Evolutionary conservation across 2,113 vertebrate genomes (phyloP).

Genomic region (Mixornis gularis): DNA sequence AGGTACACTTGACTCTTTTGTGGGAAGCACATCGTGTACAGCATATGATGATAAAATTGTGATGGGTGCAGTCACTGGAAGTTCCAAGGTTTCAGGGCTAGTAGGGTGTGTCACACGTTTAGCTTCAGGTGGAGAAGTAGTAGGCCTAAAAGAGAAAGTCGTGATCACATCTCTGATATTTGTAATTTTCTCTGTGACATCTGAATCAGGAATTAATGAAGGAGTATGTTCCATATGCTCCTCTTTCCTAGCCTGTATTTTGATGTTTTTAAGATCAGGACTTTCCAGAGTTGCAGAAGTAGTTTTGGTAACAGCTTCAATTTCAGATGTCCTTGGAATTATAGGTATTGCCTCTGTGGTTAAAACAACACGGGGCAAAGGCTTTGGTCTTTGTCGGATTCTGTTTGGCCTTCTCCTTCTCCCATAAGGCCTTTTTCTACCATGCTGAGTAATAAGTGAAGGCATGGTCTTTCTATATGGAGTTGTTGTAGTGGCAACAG

Average conservation of each 20-base stretch:
- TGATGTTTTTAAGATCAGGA: not conserved
- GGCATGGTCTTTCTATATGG: not conserved
- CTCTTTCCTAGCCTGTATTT: not conserved
- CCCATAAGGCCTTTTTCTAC: conserved; percentile 68
- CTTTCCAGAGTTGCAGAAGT: not conserved
- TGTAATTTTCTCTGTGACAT: not conserved
- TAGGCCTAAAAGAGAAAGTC: not conserved
- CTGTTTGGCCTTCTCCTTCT: conserved; percentile 73
- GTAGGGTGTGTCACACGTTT: not conserved
- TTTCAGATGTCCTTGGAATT: not conserved
- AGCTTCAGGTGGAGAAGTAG: not conserved
- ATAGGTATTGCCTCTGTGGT: not conserved
- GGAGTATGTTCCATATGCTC: not conserved
- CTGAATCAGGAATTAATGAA: not conserved
- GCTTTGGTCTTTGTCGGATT: conserved; percentile 57
- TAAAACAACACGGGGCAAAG: not conserved
- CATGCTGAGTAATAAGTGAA: conserved; percentile 29
- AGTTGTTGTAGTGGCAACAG: not conserved
- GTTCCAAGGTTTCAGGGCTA: not conserved
- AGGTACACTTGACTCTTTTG: not conserved
- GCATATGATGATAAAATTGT: not conserved
- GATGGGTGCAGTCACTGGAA: not conserved
- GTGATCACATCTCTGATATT: not conserved
- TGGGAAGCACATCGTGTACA: not conserved
- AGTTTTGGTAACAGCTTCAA: not conserved